These are phyloP conservation scores for Spongilla lacustris DNA, from an alignment of 37 sponge, comb jelly and placozoan species.

Conservation along the genomic window DNA sequence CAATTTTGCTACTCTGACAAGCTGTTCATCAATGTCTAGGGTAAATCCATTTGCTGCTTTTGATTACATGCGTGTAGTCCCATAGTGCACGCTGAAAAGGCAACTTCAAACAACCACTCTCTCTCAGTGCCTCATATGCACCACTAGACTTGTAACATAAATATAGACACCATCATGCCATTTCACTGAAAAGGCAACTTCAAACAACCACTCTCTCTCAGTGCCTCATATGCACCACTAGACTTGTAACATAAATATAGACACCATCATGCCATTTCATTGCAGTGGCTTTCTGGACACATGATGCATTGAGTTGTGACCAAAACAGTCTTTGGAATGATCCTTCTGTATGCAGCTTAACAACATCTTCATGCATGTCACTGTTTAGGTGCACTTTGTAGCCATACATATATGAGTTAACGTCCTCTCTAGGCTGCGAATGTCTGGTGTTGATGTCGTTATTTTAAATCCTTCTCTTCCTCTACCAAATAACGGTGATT, in stretches of 20 bases:
- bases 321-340: constrained; percentile 46
- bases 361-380: background rate
- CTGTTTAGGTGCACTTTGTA: background rate
- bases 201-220: constrained; percentile 9
- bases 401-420: background rate
- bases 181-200: constrained; percentile 36
- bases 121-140: constrained; percentile 27
- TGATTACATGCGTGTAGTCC: constrained; percentile 50
- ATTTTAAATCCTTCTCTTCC: background rate
- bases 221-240: constrained; percentile 30
- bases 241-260: constrained; percentile 35
- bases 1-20: constrained; percentile 27
- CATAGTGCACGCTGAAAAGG: constrained; percentile 47
- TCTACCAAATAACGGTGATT: background rate
- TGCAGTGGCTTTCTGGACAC: background rate
- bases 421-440: background rate
- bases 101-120: constrained; percentile 15
- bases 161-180: constrained; percentile 55
- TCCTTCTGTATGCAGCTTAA: background rate
- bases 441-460: background rate
- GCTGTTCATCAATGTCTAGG: constrained; percentile 24
- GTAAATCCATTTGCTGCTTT: constrained; percentile 37
- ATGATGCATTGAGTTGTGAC: constrained; percentile 20
- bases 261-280: constrained; percentile 57
- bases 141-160: constrained; percentile 20